Percentiles rank a stretch among this genome's conserved stretches.
These are phyloP conservation scores for Indicator indicator DNA, from an alignment of 2,113 vertebrate genomes.

Conservation along the genomic window DNA sequence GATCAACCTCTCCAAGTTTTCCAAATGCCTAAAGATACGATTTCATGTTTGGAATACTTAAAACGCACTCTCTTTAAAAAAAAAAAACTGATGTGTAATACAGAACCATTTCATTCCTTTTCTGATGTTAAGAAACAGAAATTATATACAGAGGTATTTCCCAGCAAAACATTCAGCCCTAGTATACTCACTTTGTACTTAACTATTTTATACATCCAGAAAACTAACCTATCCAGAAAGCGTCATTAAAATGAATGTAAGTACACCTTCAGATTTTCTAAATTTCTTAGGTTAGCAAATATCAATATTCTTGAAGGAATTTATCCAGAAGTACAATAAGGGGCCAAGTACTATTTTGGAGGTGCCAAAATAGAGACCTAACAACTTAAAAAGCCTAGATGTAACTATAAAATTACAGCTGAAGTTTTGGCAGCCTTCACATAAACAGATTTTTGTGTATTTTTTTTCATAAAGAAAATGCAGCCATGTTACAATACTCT, in stretches of 20 bases:
- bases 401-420: neutral
- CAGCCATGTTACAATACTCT: neutral
- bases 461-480: neutral
- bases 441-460: neutral
- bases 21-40: neutral
- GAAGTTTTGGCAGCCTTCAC: fast-evolving
- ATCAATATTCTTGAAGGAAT: neutral
- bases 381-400: neutral
- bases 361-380: neutral
- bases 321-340: neutral
- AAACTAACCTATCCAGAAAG: neutral
- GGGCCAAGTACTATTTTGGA: neutral
- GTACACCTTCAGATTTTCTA: neutral
- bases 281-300: neutral
- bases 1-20: neutral
- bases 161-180: neutral
- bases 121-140: neutral
- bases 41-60: conserved; percentile 33
- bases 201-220: neutral
- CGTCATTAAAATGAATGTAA: neutral
- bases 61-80: neutral
- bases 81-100: neutral
- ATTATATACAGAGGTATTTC: neutral
- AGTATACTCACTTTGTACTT: neutral
- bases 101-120: neutral